Percentiles rank a stretch among this genome's conserved stretches.
phyloP scores from a whole-genome alignment of 2,113 vertebrate genomes.

The Martes martes region DNA sequence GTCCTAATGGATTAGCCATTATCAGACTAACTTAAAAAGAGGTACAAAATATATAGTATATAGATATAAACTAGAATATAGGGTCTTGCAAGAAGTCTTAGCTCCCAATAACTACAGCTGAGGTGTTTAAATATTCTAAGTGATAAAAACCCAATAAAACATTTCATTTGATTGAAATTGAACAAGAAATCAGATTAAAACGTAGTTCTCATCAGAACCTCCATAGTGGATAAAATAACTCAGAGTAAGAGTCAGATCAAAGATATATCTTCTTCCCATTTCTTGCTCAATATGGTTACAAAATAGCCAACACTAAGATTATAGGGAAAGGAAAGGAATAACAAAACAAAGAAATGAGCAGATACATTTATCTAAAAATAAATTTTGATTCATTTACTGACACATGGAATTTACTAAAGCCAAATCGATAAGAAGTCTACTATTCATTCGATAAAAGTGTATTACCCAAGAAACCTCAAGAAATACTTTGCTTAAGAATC shows the following conservation, averaged over 20 bases:
- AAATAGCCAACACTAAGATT: not conserved
- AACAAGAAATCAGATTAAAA: not conserved
- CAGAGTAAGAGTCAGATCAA: not conserved
- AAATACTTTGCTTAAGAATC: not conserved
- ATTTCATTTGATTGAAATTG: not conserved
- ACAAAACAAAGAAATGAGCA: not conserved
- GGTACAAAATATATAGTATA: not conserved
- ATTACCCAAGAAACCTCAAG: not conserved
- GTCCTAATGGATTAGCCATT: not conserved
- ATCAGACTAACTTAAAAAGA: not conserved
- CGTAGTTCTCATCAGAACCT: not conserved
- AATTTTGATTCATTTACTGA: not conserved
- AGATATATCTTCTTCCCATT: not conserved
- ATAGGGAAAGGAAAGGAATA: not conserved
- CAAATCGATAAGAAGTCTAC: not conserved
- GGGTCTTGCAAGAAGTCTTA: not conserved
- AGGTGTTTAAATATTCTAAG: not conserved
- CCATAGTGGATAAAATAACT: not conserved
- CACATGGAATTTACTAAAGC: not conserved
- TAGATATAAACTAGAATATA: not conserved
- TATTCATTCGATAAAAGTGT: not conserved
- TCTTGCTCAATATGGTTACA: not conserved
- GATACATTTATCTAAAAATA: not conserved
- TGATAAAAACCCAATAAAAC: not conserved
- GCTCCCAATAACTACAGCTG: not conserved